Percentiles rank a stretch among this genome's conserved stretches.
Conservation (phyloP, 2,888 invertebrate genomes). For the Scaptomyza caliginosa region DNA sequence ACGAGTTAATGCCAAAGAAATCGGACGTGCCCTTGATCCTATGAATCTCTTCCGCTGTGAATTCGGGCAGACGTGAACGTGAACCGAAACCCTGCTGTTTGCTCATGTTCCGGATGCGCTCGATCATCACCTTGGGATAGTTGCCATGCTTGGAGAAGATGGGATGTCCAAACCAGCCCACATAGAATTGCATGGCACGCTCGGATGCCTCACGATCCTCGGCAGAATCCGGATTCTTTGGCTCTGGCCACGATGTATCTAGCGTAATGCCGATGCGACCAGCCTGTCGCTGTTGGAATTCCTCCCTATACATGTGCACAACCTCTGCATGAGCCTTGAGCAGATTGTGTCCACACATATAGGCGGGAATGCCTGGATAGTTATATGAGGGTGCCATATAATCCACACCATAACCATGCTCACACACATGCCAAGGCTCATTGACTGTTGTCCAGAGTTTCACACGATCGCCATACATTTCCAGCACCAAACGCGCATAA, state of each 20-base stretch:
- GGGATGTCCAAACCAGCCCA: slow-evolving; percentile 89
- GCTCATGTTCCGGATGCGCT: slow-evolving; percentile 86
- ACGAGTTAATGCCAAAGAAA: slow-evolving; percentile 90
- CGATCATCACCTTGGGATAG: slow-evolving; percentile 88
- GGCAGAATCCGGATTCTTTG: slow-evolving; percentile 84
- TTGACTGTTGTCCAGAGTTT: slow-evolving; percentile 91
- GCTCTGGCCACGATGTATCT: slow-evolving; percentile 87
- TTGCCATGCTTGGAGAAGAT: slow-evolving; percentile 87
- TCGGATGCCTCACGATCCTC: slow-evolving; percentile 87
- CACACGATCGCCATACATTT: slow-evolving; percentile 87
- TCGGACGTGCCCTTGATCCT: slow-evolving; percentile 87
- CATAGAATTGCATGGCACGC: slow-evolving; percentile 86
- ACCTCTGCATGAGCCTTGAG: slow-evolving; percentile 90
- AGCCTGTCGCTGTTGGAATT: slow-evolving; percentile 86
- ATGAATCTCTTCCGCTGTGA: slow-evolving; percentile 86
- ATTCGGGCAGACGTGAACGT: slow-evolving; percentile 87
- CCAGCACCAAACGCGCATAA: slow-evolving; percentile 87
- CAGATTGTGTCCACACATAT: slow-evolving; percentile 89
- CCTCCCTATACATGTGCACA: slow-evolving; percentile 87
- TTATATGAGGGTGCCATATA: slow-evolving; percentile 87
- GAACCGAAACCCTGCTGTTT: slow-evolving; percentile 85
- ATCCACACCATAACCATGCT: slow-evolving; percentile 85
- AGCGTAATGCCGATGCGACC: slow-evolving; percentile 88
- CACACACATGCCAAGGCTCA: slow-evolving; percentile 87
- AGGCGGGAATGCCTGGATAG: slow-evolving; percentile 87